These are phyloP conservation scores for Heterodera carotae DNA, from an alignment of 1,140 invertebrate genomes.

Conservation along the genomic window DNA sequence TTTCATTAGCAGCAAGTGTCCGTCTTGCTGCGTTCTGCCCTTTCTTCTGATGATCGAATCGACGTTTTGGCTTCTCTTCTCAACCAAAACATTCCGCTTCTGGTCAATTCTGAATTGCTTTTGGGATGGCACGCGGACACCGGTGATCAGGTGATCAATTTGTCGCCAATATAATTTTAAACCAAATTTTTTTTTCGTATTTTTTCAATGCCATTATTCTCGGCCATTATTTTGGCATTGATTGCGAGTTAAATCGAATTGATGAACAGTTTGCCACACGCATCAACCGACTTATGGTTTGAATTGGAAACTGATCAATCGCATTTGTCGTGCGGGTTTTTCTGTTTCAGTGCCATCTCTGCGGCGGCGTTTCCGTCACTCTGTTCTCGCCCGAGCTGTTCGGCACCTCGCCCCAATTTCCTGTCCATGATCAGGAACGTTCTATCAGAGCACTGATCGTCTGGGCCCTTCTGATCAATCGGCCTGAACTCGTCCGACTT, in stretches of 20 bases:
- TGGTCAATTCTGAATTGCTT: slow-evolving; percentile 35
- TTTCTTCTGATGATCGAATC: slow-evolving; percentile 33
- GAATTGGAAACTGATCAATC: background rate
- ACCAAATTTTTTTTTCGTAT: slow-evolving; percentile 33
- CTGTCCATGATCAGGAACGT: background rate
- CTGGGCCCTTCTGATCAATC: slow-evolving; percentile 32
- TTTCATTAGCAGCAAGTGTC: slow-evolving; percentile 28
- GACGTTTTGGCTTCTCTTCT: slow-evolving; percentile 43
- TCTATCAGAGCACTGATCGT: slow-evolving; percentile 18
- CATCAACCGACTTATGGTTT: slow-evolving; percentile 32
- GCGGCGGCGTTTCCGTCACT: slow-evolving; percentile 22
- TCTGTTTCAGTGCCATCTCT: slow-evolving; percentile 29
- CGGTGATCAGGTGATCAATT: slow-evolving; percentile 29
- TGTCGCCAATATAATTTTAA: background rate
- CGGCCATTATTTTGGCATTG: slow-evolving; percentile 46
- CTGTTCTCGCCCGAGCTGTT: slow-evolving; percentile 29
- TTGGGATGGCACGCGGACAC: slow-evolving; percentile 35
- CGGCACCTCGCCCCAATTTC: background rate
- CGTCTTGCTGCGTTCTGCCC: slow-evolving; percentile 28
- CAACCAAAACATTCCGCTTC: slow-evolving; percentile 45
- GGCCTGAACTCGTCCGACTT: slow-evolving; percentile 23
- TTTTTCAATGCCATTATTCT: slow-evolving; percentile 60
- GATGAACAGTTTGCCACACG: slow-evolving; percentile 26
- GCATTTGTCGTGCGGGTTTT: background rate
- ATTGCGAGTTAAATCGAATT: slow-evolving; percentile 17